phyloP scores from a whole-genome alignment of 2,888 invertebrate species.

The Hemaris fuciformis region DNA sequence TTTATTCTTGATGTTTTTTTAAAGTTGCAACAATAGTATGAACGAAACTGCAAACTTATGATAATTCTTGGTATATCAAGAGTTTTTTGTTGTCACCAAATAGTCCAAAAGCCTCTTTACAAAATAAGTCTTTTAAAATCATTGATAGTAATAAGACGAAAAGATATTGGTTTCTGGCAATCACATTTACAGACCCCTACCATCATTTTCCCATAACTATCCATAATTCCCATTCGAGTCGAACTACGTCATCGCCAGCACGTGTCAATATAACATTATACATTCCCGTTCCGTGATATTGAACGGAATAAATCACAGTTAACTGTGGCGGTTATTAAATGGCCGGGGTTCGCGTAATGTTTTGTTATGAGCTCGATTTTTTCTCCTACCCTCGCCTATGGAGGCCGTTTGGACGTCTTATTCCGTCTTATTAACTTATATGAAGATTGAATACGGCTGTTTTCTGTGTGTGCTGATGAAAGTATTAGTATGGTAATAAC shows the following conservation, averaged over 20 bases:
- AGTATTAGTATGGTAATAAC: too few relatives aligned
- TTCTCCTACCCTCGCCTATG: background rate
- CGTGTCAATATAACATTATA: constrained; percentile 38
- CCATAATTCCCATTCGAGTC: background rate
- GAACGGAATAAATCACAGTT: constrained; percentile 50
- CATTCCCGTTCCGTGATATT: constrained; percentile 39
- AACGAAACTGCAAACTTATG: too few relatives aligned
- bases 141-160: background rate
- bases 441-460: background rate
- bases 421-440: background rate
- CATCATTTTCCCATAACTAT: background rate
- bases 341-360: background rate
- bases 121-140: background rate
- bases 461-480: background rate
- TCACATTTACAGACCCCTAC: background rate
- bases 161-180: background rate
- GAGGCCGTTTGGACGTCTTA: background rate
- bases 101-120: too few relatives aligned
- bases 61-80: too few relatives aligned
- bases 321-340: constrained; percentile 46
- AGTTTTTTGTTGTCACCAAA: too few relatives aligned
- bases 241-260: background rate
- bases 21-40: too few relatives aligned
- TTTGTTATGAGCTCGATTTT: background rate
- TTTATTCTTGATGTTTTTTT: too few relatives aligned